A percentile compares a stretch with the other conserved stretches of the same genome.
phyloP scores from a whole-genome alignment of 2,888 invertebrate species.

The Tyria jacobaeae region DNA sequence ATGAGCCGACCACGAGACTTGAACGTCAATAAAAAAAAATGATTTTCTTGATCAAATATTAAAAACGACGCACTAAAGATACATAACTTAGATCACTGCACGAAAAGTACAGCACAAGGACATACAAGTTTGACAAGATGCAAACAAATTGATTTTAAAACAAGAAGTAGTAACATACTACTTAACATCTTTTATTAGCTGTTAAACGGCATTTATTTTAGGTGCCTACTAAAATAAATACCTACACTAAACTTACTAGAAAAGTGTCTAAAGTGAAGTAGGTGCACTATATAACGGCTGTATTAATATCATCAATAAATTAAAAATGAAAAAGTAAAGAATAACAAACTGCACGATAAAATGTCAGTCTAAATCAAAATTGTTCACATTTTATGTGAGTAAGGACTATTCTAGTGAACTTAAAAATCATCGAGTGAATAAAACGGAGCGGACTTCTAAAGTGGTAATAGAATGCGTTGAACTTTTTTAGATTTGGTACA shows the following conservation, averaged over 20 bases:
- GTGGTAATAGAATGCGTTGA: background rate
- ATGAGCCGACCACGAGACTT: background rate
- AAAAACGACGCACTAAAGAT: background rate
- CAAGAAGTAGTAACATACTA: background rate
- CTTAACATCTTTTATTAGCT: background rate
- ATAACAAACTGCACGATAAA: background rate
- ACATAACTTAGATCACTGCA: background rate
- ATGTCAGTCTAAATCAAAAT: constrained; percentile 24
- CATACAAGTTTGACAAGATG: background rate
- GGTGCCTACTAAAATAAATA: background rate
- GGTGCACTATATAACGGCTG: background rate
- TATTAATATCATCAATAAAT: background rate
- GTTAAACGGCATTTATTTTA: background rate
- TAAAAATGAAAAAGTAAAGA: background rate
- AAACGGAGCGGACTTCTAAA: background rate
- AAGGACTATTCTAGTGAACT: constrained; percentile 30
- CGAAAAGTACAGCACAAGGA: no score
- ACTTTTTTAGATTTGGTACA: background rate
- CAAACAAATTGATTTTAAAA: background rate
- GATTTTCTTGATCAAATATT: background rate
- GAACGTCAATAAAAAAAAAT: background rate
- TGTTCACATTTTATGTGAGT: constrained; percentile 7
- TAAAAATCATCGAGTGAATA: constrained; percentile 25
- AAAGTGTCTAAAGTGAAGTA: no score
- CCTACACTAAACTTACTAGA: background rate